Conservation (phyloP, 92 coral and sea anemone species). For the Palythoa grandis region DNA sequence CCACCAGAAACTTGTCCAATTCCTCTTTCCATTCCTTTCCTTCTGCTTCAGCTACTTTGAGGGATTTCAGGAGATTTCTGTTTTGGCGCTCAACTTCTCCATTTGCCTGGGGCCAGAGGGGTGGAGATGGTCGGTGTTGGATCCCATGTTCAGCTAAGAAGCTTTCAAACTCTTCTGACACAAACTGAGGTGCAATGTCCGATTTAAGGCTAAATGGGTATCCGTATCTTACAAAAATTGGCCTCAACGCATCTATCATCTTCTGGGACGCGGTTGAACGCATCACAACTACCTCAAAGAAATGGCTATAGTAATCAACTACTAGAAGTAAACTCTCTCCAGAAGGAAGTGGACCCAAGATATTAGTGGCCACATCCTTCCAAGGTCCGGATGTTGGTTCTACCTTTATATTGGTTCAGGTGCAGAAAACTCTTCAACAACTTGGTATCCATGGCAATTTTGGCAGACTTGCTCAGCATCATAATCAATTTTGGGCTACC, state of each 20-base stretch:
- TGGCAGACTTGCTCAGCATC: slow-evolving; percentile 62
- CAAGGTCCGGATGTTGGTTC: slow-evolving; percentile 36
- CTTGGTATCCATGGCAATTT: slow-evolving; percentile 68
- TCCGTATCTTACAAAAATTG: slow-evolving; percentile 49
- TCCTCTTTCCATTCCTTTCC: slow-evolving; percentile 47
- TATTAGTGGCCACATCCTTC: slow-evolving; percentile 51
- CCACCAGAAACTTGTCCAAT: slow-evolving; percentile 54
- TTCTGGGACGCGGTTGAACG: slow-evolving; percentile 53
- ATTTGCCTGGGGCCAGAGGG: slow-evolving; percentile 44
- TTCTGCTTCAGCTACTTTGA: slow-evolving; percentile 50
- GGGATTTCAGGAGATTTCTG: slow-evolving; percentile 45
- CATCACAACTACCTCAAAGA: slow-evolving; percentile 52
- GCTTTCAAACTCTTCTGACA: slow-evolving; percentile 34
- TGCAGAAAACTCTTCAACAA: slow-evolving; percentile 47
- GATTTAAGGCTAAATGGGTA: slow-evolving; percentile 48
- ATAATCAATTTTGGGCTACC: slow-evolving; percentile 40
- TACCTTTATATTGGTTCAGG: slow-evolving; percentile 56
- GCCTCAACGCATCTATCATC: slow-evolving; percentile 34
- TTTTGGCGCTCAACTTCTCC: slow-evolving; percentile 46
- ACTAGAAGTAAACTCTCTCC: slow-evolving; percentile 51
- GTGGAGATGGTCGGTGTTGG: slow-evolving; percentile 46
- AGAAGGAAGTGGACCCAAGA: slow-evolving; percentile 59
- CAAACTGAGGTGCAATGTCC: slow-evolving; percentile 22
- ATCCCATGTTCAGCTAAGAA: slow-evolving; percentile 39
- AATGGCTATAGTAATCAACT: slow-evolving; percentile 67